Conservation (phyloP, 35 echinoderm and acorn worm species). For the Hemicentrotus pulcherrimus region DNA sequence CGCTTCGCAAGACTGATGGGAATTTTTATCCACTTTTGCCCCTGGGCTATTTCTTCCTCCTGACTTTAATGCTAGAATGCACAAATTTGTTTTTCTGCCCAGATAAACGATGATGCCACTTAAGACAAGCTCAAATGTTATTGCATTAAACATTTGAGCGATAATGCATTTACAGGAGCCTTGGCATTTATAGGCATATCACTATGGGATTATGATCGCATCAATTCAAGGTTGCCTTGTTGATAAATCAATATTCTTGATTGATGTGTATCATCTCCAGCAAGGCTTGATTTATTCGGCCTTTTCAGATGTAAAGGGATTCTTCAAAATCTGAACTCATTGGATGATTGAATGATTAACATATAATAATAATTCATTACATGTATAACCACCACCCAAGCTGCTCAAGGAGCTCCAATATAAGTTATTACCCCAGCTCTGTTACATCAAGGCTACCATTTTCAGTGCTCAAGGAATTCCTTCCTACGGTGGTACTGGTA, state of each 20-base stretch:
- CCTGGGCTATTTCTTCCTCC: conserved; percentile 13
- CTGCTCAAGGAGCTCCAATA: too few species aligned
- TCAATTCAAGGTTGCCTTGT: conserved; percentile 1
- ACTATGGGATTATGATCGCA: background rate
- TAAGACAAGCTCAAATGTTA: conserved; percentile 18
- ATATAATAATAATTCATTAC: too few species aligned
- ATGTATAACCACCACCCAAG: too few species aligned
- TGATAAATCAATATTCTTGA: conserved; percentile 14
- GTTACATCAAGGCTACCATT: too few species aligned
- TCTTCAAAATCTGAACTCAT: too few species aligned
- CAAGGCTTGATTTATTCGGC: background rate
- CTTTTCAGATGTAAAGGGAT: too few species aligned
- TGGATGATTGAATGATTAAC: too few species aligned
- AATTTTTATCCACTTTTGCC: background rate
- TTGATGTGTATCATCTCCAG: background rate
- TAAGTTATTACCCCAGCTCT: too few species aligned
- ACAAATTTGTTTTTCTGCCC: conserved; percentile 12
- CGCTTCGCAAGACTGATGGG: background rate
- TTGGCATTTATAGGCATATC: background rate
- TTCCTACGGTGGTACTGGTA: too few species aligned
- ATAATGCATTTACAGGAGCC: background rate
- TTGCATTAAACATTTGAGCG: background rate
- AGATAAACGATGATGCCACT: conserved; percentile 17
- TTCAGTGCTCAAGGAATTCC: too few species aligned
- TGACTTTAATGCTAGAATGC: background rate